A percentile compares a stretch with the other conserved stretches of the same genome.
Conservation (phyloP, 2,888 invertebrate species). For the Morpho achilles region DNA sequence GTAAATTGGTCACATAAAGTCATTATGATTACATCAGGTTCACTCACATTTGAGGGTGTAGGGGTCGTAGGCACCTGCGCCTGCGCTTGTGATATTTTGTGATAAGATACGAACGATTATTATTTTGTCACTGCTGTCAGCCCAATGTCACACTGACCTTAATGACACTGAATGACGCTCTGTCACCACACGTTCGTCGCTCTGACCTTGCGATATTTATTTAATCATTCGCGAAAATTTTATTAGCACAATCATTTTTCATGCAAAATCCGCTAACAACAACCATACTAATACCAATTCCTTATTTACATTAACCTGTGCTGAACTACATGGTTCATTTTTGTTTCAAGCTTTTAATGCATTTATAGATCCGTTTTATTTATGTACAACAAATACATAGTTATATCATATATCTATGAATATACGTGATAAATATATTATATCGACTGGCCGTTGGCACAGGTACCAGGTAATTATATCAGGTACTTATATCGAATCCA, state of each 20-base stretch:
- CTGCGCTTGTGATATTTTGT: constrained; percentile 68
- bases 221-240: constrained; percentile 74
- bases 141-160: constrained; percentile 78
- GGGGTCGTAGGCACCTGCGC: constrained; percentile 72
- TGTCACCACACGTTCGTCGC: constrained; percentile 56
- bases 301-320: no score
- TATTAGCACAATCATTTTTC: constrained; percentile 40
- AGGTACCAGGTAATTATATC: no score
- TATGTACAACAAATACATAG: no score
- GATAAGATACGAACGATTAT: constrained; percentile 76
- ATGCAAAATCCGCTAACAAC: constrained; percentile 16
- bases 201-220: constrained; percentile 75
- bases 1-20: background rate
- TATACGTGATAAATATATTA: no score
- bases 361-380: no score
- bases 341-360: no score
- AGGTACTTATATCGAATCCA: no score
- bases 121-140: constrained; percentile 73
- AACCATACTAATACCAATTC: no score
- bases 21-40: constrained; percentile 8
- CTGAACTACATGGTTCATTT: no score
- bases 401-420: no score
- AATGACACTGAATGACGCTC: constrained; percentile 74
- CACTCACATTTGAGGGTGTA: constrained; percentile 46
- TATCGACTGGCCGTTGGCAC: no score